Evolutionary conservation across 2,113 vertebrate genomes (phyloP).

Genomic region (Nothoprocta perdicaria): DNA sequence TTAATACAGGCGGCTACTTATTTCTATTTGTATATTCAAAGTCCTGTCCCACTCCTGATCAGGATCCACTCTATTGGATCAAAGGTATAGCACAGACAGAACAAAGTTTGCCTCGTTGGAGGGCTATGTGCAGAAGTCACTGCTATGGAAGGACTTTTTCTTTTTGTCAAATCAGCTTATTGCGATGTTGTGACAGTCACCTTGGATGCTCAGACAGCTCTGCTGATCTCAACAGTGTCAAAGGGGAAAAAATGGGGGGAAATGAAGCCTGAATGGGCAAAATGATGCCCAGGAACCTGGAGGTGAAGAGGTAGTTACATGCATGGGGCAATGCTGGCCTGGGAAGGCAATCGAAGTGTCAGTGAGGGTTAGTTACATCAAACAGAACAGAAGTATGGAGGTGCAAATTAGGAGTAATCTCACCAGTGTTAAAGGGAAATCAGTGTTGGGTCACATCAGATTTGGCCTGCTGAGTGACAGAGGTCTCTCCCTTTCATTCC

Average conservation of each 20-base stretch:
- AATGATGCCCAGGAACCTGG: neutral
- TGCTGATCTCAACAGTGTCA: accelerated
- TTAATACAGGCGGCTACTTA: neutral
- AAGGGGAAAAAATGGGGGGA: neutral
- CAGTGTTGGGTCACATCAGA: neutral
- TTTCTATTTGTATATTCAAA: neutral
- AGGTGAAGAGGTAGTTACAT: neutral
- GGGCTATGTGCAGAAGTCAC: neutral
- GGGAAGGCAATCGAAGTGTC: neutral
- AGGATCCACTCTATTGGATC: neutral
- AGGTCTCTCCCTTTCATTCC: accelerated
- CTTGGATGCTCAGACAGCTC: accelerated
- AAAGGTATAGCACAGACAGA: neutral
- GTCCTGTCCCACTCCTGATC: neutral
- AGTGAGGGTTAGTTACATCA: neutral
- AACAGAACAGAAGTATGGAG: neutral
- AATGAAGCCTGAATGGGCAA: accelerated
- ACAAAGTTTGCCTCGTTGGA: neutral
- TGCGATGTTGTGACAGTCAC: accelerated
- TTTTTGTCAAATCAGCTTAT: neutral
- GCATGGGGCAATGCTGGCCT: accelerated
- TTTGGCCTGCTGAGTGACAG: neutral
- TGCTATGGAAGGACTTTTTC: neutral
- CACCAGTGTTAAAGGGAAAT: neutral
- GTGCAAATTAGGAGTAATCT: constrained; percentile 18